Base-by-base conservation (phyloP, 92 coral and sea anemone genomes). In the Phenganax stokvisi region DNA sequence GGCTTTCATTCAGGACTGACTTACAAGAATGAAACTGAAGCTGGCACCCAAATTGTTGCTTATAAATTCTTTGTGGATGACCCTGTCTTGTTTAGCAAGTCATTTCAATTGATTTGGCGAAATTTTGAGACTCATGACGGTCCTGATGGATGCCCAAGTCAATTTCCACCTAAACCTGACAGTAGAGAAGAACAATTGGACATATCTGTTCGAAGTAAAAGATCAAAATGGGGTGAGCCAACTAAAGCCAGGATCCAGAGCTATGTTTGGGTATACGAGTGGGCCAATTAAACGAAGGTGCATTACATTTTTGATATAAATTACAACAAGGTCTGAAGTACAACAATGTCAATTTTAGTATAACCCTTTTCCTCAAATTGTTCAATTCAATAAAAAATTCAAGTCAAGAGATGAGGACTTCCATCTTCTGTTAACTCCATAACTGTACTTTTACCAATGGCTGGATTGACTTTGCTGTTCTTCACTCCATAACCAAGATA, bases 41-140 rank as follows among this genome's bases (percentile, higher is more conserved):
- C 13, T 11, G 2, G 3, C 6, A 76, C 81, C 12, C 20, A 51
- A 3, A 54, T 85, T 12, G 78, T 84, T 37, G 88, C 88, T 0
- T 85, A 85, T 64, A 85, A 85, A 79, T 85, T 85, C 54, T 85
- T 85, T 54, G 82, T 80, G 16, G 83, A 85, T 69, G 88, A 85
- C 53, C 88, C 88, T 37, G 27, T 85, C 52, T 54, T 85, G 64
- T 85, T 85, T 57, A 85, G 80, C 58, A 81, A 85, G 15, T 81
- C 88, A 8, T 64, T 85, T 20, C 75, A 54, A 63, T 57, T 85
- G 72, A 71, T 77, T 71, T 85, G 88, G 88, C 29, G 88, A 28
- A 72, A 79, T 66, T 15, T 30, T 65, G 88, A 85, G 81, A 44
- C 3, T 7, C 28, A 10, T 58, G 70, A 47, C 12, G 81, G 81